Evolutionary conservation across 1,140 invertebrate genomes (phyloP), one percentile per base, ranked within the genome.

Genomic region (Achatina immaculata): DNA sequence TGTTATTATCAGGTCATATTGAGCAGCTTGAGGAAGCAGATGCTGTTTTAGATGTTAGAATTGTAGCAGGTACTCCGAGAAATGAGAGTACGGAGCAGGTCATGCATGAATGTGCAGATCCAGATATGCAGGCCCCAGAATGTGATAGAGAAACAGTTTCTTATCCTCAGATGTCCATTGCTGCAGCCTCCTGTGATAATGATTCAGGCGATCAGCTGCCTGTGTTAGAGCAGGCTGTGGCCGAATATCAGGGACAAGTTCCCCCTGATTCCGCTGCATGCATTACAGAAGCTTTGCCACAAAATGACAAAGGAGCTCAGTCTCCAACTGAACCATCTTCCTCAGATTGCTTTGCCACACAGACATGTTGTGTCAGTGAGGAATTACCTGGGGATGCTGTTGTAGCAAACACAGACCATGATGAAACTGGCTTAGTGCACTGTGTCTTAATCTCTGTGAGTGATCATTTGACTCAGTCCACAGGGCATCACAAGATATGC

Each of bases 141-240:
- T 74, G 79, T 81, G 79, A 81, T 74, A 65, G 72, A 65, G 24
- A 74, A 45, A 55, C 24, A 16, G 51, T 16, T n/a, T 40, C 38
- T 62, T 34, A 38, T 34, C 36, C 9, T 34, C 51, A 62, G 14
- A 45, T 21, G 14, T 45, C 43, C 43, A 45, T 1, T 48, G 34
- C 28, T 11, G 24, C 42, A 28, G n/a, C n/a, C 21, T 21, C 55
- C 2, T 28, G 21, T 38, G 62, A 42, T 42, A 66, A 24, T 42
- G 14, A 66, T 16, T 2, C 7, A 31, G 42, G 21, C 3, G n/a
- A 31, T 45, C n/a, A 3, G n/a, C 24, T 36, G 14, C 11, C 34
- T 1, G 2, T n/a, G 40, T 7, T 19, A 62, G 31, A 36, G 7
- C 14, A 40, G 3, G 51, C 1, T 21, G 40, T 31, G 40, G 16